Conservation (phyloP, 2,113 vertebrate genomes). For the Myrmecobius fasciatus region DNA sequence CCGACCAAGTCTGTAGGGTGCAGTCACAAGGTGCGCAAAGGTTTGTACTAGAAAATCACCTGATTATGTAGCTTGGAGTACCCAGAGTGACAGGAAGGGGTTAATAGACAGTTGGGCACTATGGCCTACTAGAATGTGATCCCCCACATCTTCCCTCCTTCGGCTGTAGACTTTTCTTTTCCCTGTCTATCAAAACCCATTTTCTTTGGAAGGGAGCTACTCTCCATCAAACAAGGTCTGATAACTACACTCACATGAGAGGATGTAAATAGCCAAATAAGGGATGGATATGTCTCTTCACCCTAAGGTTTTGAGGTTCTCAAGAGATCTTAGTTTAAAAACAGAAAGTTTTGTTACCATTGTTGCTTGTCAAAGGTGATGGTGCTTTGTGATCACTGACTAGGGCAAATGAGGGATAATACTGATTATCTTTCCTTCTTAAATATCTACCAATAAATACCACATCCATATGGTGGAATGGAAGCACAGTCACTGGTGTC, state of each 20-base stretch:
- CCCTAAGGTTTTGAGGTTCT: neutral
- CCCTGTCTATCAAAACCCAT: neutral
- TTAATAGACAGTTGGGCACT: neutral
- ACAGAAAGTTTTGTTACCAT: neutral
- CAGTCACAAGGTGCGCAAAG: neutral
- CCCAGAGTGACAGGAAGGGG: neutral
- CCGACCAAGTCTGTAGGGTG: neutral
- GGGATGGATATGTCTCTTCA: neutral
- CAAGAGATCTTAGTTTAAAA: neutral
- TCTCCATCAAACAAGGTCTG: neutral
- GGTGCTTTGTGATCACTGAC: neutral
- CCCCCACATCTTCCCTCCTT: neutral
- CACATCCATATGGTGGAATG: neutral
- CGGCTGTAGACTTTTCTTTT: neutral
- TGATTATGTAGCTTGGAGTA: neutral
- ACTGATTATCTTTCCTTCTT: no score
- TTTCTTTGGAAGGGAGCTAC: neutral
- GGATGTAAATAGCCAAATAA: neutral
- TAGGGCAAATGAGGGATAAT: no score
- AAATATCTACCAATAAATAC: neutral
- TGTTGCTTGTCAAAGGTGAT: neutral
- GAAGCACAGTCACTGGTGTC: neutral
- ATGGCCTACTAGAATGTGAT: neutral
- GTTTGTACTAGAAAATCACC: neutral
- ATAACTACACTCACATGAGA: neutral